Conservation (phyloP, 2,797 vertebrate genomes). For the Acrossocheilus fasciatus region DNA sequence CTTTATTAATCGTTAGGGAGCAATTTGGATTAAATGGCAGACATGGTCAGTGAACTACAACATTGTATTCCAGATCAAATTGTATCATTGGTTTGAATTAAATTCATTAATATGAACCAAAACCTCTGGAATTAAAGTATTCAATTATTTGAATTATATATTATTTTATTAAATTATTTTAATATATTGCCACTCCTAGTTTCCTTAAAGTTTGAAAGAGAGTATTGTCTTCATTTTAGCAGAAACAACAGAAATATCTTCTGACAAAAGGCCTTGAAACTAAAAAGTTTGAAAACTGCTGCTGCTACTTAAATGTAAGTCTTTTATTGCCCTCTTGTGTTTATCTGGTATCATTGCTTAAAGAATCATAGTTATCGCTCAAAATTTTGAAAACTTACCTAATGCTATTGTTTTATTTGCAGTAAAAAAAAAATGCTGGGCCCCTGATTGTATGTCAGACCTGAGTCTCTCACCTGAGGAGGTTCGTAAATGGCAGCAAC, state of each 20-base stretch:
- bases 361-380: not conserved
- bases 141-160: not conserved
- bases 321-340: conserved; percentile 20
- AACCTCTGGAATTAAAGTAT: not conserved
- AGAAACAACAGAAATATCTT: not conserved
- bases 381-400: not conserved
- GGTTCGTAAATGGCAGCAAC: conserved; percentile 98
- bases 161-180: not conserved
- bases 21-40: not conserved
- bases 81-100: not conserved
- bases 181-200: not conserved
- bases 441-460: not conserved
- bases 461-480: conserved; percentile 85
- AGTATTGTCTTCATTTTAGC: not conserved
- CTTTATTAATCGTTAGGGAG: not conserved
- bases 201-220: not conserved
- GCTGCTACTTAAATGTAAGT: not conserved
- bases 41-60: not conserved
- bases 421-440: not conserved
- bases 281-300: not conserved
- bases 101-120: not conserved
- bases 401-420: not conserved
- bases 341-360: not conserved
- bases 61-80: too few relatives aligned
- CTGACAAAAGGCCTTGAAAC: not conserved